Conservation (phyloP, 2,113 vertebrate genomes). For the Dicentrarchus labrax region DNA sequence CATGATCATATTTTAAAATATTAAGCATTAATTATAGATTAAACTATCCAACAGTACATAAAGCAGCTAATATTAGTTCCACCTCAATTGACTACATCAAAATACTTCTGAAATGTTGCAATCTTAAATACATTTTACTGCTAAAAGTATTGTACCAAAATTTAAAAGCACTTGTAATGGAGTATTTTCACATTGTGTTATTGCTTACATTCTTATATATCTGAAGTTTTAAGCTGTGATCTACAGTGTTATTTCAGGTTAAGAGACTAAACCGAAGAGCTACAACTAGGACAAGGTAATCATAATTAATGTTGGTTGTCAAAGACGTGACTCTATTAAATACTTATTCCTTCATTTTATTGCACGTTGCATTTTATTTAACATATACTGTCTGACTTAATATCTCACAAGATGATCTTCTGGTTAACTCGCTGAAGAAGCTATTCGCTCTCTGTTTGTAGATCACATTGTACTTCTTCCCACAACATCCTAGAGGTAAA, state of each 20-base stretch:
- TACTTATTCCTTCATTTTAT: neutral
- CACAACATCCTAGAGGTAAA: constrained; percentile 63
- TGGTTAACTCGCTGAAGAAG: constrained; percentile 20
- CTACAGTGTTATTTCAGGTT: neutral
- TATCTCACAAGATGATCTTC: neutral
- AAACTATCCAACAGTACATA: neutral
- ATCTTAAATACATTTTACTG: neutral
- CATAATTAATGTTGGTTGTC: neutral
- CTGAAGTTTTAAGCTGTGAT: neutral
- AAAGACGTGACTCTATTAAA: constrained; percentile 1
- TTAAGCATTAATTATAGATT: too few relatives aligned
- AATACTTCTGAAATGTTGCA: neutral
- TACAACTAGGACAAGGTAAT: neutral
- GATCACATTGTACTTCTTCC: constrained; percentile 55
- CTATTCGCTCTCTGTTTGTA: constrained; percentile 36
- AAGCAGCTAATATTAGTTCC: neutral
- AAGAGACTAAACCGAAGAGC: neutral
- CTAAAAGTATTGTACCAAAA: neutral
- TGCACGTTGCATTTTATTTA: neutral
- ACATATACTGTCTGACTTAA: neutral
- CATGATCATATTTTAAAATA: neutral
- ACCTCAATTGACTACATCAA: neutral
- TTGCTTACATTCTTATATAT: neutral
- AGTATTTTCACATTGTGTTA: neutral
- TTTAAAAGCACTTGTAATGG: neutral